Evolutionary conservation across 2,113 vertebrate species (phyloP).

Genomic region (Pluvianellus socialis): DNA sequence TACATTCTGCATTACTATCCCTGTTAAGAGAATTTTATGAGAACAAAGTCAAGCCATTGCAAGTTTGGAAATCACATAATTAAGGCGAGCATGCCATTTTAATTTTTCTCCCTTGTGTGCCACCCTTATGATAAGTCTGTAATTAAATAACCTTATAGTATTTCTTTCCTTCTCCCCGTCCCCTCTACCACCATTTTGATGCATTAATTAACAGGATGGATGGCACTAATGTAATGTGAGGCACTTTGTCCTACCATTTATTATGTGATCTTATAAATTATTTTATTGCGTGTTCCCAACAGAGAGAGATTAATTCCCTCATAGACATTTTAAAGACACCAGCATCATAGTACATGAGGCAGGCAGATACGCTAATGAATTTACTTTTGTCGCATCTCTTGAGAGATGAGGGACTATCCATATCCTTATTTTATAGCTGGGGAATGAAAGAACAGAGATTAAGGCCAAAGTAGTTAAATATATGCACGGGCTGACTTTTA

Average conservation of each 20-base stretch:
- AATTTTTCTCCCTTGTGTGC: background rate
- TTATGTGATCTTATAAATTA: background rate
- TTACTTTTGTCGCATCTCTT: background rate
- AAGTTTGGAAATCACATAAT: background rate
- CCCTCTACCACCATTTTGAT: background rate
- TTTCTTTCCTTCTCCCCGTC: background rate
- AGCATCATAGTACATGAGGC: background rate
- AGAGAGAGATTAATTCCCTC: background rate
- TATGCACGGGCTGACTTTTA: background rate
- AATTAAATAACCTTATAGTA: background rate
- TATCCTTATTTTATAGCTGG: background rate
- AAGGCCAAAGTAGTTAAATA: background rate
- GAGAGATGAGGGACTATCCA: background rate
- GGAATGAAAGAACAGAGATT: background rate
- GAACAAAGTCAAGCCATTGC: background rate
- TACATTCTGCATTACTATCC: background rate
- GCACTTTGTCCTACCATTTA: background rate
- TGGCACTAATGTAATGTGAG: background rate
- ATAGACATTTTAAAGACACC: background rate
- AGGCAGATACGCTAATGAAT: background rate
- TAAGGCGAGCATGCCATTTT: background rate
- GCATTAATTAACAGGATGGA: background rate
- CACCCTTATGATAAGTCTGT: background rate
- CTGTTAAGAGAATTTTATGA: background rate
- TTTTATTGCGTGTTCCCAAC: background rate